These are phyloP conservation scores for Leptonema lineaticorne DNA, from an alignment of 1,140 invertebrate species.

Conservation along the genomic window DNA sequence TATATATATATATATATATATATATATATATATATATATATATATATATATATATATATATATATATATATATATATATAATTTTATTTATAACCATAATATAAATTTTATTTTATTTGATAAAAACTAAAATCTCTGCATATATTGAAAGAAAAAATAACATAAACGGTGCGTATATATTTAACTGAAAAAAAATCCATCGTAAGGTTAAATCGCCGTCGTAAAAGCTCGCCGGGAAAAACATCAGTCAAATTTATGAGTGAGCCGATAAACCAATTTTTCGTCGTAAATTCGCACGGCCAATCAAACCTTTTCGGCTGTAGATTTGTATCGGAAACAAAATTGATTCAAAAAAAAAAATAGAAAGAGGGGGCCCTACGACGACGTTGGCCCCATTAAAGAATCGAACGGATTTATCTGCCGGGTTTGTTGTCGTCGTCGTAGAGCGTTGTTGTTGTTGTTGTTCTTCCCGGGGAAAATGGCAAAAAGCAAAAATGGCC, in stretches of 20 bases:
- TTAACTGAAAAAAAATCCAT: no score
- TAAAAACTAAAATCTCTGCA: no score
- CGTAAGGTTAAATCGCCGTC: no score
- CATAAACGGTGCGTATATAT: no score
- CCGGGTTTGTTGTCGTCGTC: no score
- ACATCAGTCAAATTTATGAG: no score
- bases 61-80: neutral
- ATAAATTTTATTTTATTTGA: no score
- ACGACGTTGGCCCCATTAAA: neutral
- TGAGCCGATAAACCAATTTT: neutral
- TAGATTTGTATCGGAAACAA: neutral
- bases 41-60: neutral
- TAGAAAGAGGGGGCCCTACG: no score
- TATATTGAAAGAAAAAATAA: no score
- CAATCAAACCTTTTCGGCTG: neutral
- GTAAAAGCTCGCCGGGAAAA: no score
- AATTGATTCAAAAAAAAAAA: no score
- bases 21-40: neutral
- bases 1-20: neutral
- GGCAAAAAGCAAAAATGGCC: neutral
- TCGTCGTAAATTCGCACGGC: neutral
- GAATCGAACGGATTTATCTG: slow-evolving; percentile 4
- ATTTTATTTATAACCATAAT: neutral
- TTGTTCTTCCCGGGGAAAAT: neutral
- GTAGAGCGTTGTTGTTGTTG: no score